Evolutionary conservation across 2,888 invertebrate species (phyloP).

Genomic region (Acanthosoma haemorrhoidale): DNA sequence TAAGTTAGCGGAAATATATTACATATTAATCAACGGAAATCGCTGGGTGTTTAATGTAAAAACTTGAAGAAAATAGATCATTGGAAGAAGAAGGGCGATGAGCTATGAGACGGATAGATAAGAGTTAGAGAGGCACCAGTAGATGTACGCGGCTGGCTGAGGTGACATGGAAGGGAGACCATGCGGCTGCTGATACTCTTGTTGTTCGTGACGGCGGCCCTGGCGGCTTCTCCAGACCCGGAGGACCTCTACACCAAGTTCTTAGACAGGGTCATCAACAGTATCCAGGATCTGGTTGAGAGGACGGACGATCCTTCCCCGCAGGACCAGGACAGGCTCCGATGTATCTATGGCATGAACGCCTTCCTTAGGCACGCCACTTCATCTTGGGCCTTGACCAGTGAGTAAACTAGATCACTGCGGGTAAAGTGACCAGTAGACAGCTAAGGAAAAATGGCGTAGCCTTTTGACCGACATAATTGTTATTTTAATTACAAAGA

Average conservation of each 20-base stretch:
- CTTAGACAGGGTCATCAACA: background rate
- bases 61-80: too few species aligned
- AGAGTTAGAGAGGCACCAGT: background rate
- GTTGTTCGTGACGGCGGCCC: background rate
- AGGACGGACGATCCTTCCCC: background rate
- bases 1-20: too few species aligned
- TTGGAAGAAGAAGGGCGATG: background rate
- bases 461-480: too few species aligned
- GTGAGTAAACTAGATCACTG: background rate
- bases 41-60: too few species aligned
- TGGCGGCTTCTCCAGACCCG: background rate
- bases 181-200: background rate
- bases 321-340: background rate
- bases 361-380: background rate
- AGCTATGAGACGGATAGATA: background rate
- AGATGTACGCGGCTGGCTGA: background rate
- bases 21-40: too few species aligned
- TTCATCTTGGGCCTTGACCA: background rate
- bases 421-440: too few species aligned
- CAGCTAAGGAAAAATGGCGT: too few species aligned
- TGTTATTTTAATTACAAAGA: too few species aligned
- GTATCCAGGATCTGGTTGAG: background rate
- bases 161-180: too few species aligned
- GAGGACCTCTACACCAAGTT: background rate
- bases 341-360: background rate